Percentiles rank a stretch among this genome's conserved stretches.
Conservation (phyloP, 2,888 invertebrate genomes). For the Sphaerophoria taeniata region DNA sequence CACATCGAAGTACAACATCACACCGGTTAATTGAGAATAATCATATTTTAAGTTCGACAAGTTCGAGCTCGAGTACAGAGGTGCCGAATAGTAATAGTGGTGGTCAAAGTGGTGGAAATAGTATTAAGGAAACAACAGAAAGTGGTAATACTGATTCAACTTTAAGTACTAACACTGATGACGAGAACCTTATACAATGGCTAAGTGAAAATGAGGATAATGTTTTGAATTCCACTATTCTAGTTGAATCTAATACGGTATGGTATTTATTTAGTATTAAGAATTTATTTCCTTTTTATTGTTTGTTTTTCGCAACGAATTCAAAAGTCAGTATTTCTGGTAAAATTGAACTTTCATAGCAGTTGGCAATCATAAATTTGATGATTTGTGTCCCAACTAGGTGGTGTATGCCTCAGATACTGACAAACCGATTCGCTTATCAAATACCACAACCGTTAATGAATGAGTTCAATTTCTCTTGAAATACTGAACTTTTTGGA, state of each 20-base stretch:
- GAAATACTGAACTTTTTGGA: background rate
- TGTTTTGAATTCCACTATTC: constrained; percentile 72
- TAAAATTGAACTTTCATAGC: background rate
- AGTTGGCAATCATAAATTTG: background rate
- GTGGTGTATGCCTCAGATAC: background rate
- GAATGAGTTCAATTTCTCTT: constrained; percentile 2
- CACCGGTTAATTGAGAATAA: constrained; percentile 77
- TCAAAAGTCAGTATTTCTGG: too few species aligned
- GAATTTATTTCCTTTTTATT: background rate
- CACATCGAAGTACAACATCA: constrained; percentile 68
- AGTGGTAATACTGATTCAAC: constrained; percentile 46
- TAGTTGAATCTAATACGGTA: constrained; percentile 79
- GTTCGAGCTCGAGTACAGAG: constrained; percentile 47
- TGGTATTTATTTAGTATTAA: constrained; percentile 40
- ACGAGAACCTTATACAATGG: constrained; percentile 65
- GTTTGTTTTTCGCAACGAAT: too few species aligned
- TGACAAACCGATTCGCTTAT: background rate
- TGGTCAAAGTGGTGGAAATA: constrained; percentile 39
- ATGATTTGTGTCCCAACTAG: background rate
- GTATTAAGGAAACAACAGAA: constrained; percentile 51
- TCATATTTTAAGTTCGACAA: constrained; percentile 60
- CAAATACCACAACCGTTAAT: too few species aligned
- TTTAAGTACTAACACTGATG: constrained; percentile 57
- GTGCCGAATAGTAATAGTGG: constrained; percentile 25
- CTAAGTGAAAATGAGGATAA: constrained; percentile 71